Conservation (phyloP, 2,113 vertebrate species). For the Ursus arctos region DNA sequence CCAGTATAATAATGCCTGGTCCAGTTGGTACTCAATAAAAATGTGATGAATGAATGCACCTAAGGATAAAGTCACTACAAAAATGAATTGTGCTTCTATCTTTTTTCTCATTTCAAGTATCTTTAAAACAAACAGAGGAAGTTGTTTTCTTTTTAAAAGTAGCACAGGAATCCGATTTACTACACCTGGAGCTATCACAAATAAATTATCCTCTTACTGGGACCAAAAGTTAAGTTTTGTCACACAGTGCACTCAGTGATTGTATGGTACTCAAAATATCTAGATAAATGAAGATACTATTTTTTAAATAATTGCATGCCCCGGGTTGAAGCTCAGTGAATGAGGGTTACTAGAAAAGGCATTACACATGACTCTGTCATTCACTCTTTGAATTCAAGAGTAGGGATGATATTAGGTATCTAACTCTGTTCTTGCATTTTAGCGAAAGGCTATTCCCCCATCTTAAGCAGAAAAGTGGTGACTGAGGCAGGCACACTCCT, state of each 20-base stretch:
- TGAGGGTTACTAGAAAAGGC: not conserved
- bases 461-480: not conserved
- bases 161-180: not conserved
- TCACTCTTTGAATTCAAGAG: not conserved
- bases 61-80: not conserved
- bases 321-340: not conserved
- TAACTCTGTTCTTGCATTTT: not conserved
- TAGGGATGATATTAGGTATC: not conserved
- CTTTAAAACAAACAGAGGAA: not conserved
- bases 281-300: not conserved
- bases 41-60: not conserved
- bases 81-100: not conserved
- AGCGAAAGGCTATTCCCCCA: not conserved
- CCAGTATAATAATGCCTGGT: not conserved
- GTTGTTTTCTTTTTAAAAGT: not conserved
- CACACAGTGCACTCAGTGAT: not conserved
- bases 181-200: not conserved
- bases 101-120: not conserved
- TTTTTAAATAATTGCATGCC: not conserved
- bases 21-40: not conserved
- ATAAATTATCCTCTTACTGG: not conserved
- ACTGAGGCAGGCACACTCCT: not conserved
- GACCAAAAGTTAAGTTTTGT: not conserved
- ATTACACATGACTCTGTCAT: not conserved
- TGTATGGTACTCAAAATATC: not conserved